Conservation (phyloP, 2,888 invertebrate genomes). For the Clunio marinus region DNA sequence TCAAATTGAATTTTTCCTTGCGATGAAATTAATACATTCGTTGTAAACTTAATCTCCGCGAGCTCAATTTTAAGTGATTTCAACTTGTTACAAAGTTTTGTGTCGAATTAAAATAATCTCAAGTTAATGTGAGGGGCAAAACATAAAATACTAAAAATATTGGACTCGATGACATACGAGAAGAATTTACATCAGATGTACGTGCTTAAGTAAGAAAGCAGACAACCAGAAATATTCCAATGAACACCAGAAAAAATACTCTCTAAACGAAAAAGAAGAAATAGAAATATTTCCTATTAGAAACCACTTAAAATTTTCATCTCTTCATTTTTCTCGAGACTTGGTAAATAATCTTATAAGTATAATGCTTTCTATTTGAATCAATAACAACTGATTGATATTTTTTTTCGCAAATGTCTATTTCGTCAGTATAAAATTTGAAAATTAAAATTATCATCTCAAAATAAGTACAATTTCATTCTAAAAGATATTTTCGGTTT, state of each 20-base stretch:
- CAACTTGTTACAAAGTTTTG: not conserved
- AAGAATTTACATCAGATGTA: constrained; percentile 18
- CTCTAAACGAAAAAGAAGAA: too few relatives aligned
- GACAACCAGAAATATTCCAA: constrained; percentile 9
- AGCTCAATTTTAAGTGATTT: not conserved
- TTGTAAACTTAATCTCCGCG: not conserved
- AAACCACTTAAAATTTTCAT: constrained; percentile 20
- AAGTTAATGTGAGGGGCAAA: constrained; percentile 8
- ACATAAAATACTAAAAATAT: constrained; percentile 15
- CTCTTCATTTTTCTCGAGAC: not conserved
- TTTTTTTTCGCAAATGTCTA: constrained; percentile 14
- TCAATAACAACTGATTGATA: constrained; percentile 34
- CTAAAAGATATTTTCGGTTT: too few relatives aligned
- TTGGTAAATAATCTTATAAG: constrained; percentile 28
- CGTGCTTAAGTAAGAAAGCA: constrained; percentile 25
- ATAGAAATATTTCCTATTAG: constrained; percentile 26
- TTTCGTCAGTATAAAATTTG: not conserved
- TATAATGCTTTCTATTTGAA: constrained; percentile 3
- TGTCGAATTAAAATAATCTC: not conserved
- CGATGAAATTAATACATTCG: not conserved
- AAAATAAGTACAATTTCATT: too few relatives aligned
- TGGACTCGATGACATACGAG: constrained; percentile 32
- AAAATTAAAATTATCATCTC: not conserved
- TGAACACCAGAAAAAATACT: too few relatives aligned
- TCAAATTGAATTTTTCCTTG: too few relatives aligned